A percentile compares a stretch with the other conserved stretches of the same genome.
Conservation (phyloP, 2,113 vertebrate species). For the Cavia porcellus region DNA sequence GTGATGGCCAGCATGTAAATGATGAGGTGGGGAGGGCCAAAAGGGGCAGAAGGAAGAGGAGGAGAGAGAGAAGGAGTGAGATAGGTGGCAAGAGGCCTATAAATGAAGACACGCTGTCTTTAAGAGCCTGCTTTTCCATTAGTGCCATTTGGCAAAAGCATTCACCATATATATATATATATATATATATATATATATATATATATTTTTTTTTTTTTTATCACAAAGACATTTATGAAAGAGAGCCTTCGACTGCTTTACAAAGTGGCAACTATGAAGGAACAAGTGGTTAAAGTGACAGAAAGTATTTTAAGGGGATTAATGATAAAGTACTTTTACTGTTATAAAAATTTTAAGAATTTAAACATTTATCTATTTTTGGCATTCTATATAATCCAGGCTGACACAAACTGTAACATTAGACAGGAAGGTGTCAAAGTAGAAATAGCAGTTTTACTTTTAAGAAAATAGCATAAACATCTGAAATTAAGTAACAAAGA, state of each 20-base stretch:
- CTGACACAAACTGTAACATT: background rate
- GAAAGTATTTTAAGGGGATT: background rate
- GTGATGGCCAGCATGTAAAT: background rate
- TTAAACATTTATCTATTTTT: background rate
- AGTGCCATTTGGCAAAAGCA: background rate
- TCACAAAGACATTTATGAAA: background rate
- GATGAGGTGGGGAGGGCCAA: background rate
- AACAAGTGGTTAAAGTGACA: background rate
- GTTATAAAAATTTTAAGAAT: background rate
- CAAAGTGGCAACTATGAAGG: background rate
- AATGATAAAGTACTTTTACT: background rate
- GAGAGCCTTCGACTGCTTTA: background rate
- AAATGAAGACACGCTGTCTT: too few relatives aligned
- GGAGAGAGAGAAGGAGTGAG: background rate
- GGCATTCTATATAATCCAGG: background rate
- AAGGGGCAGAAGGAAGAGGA: background rate
- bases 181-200: too few relatives aligned
- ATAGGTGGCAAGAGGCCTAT: background rate
- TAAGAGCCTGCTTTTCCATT: too few relatives aligned
- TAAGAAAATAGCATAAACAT: background rate
- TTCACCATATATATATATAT: too few relatives aligned
- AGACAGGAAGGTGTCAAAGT: background rate
- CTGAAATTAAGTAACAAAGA: background rate
- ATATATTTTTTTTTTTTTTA: too few relatives aligned
- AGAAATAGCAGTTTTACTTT: constrained; percentile 16